Evolutionary conservation across 2,113 vertebrate species (phyloP), one percentile per base, ranked within the genome.

Genomic region (Melanocharis versteri): DNA sequence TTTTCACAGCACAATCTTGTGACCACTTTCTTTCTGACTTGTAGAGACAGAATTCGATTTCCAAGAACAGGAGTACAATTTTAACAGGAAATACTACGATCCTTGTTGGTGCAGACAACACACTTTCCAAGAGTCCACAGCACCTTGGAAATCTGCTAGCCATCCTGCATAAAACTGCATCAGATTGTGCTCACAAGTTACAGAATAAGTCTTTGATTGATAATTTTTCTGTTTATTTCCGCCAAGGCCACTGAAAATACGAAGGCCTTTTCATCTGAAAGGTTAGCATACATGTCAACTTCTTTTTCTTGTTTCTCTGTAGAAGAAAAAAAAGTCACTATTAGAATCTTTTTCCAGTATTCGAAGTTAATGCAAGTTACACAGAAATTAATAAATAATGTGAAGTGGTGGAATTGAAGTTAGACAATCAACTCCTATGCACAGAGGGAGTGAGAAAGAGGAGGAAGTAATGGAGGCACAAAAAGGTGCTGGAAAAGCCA

Each of bases 201-300:
- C 68, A 99, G 97, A 96, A 99, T 99, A 89, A 99, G 99, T 97
- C 98, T 99, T 88, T 99, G 99, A 94, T 99, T 99, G 97, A 99
- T 98, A 97, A 99, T 99, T 98, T 99, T 99, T 94, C 99, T 99
- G 98, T 99, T 99, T 98, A 99, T 99, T 98, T 99, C 99, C 72
- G 99, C 99, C 98, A 99, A 98, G 66, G 99, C 99, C 96, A 99
- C 99, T 31, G 99, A 99, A 97, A 99, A 99, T 91, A 99, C 99
- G 83, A 99, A 99, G 65, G 99, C 99, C 97, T 99, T 99, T 97
- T 99, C 99, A 82, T 99, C 99, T 51, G 99, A 99, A 72, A 99
- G 99, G 94, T 98, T 98, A 94, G 99, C 99, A 83, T 99, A 99
- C 96, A 99, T 98, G 95, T 99, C 99, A 94, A 99, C 98, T 97